Conservation (phyloP, 2,797 vertebrate genomes). For the Cossypha polioptera region DNA sequence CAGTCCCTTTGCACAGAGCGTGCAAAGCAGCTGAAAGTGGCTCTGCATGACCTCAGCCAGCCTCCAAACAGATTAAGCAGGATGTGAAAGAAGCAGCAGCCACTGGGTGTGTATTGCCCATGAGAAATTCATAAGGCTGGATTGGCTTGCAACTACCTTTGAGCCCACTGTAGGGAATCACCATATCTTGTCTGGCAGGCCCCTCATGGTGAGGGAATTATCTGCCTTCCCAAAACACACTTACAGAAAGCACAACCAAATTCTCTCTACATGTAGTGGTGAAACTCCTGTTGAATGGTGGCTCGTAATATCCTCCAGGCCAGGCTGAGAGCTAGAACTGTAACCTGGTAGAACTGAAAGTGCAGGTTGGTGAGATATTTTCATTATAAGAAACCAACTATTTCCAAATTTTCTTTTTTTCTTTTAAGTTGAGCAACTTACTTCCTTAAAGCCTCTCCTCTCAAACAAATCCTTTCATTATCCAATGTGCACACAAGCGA, state of each 20-base stretch:
- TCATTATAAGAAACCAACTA: slow-evolving; percentile 7
- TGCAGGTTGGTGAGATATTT: background rate
- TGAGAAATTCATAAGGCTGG: slow-evolving; percentile 6
- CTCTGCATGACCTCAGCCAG: slow-evolving; percentile 39
- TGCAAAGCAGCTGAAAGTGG: slow-evolving; percentile 16
- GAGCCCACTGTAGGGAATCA: background rate
- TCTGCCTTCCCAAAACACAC: background rate
- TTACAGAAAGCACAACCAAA: background rate
- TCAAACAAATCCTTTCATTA: slow-evolving; percentile 16
- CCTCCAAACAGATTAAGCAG: slow-evolving; percentile 5
- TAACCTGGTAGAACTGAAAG: slow-evolving; percentile 6
- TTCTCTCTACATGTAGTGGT: background rate
- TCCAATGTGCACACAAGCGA: background rate
- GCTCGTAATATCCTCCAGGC: background rate
- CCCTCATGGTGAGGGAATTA: background rate
- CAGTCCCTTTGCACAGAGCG: slow-evolving; percentile 29
- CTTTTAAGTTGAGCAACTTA: background rate
- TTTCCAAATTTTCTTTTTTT: background rate
- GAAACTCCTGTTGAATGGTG: background rate
- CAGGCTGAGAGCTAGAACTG: background rate
- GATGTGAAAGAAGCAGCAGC: background rate
- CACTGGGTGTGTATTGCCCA: background rate
- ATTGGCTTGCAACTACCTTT: background rate
- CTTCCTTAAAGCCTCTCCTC: slow-evolving; percentile 28
- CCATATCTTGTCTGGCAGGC: background rate